Percentiles rank a stretch among this genome's conserved stretches.
Conservation (phyloP, 2,113 vertebrate species). For the Sapayoa aenigma region DNA sequence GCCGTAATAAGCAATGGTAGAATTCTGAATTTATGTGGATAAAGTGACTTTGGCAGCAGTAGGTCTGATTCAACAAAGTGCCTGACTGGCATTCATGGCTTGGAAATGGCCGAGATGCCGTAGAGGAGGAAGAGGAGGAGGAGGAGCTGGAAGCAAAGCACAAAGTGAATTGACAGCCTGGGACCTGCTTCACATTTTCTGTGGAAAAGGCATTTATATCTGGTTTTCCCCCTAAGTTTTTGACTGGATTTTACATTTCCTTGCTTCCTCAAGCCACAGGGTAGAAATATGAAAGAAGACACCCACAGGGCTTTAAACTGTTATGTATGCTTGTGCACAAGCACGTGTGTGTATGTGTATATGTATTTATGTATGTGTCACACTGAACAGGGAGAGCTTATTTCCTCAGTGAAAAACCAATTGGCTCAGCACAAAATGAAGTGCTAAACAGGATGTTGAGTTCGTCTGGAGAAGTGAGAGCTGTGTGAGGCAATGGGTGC, state of each 20-base stretch:
- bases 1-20: neutral
- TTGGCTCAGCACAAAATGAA: conserved; percentile 27
- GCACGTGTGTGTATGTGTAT: conserved; percentile 7
- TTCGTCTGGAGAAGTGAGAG: conserved; percentile 12
- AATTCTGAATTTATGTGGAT: neutral
- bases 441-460: conserved; percentile 48
- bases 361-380: neutral
- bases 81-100: neutral
- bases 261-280: conserved; percentile 12
- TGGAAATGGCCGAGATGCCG: neutral
- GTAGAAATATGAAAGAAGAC: conserved; percentile 47
- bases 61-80: neutral
- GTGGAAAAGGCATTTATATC: conserved; percentile 12
- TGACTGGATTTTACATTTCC: conserved; percentile 57
- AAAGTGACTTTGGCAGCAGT: neutral
- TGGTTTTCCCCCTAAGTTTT: neutral
- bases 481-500: neutral
- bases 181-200: neutral
- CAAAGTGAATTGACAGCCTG: neutral
- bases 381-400: neutral
- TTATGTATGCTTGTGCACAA: neutral
- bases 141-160: neutral
- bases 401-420: conserved; percentile 44
- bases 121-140: neutral
- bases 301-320: neutral